Base-by-base conservation (phyloP, 2,113 vertebrate genomes). In the Synodontis membranacea region DNA sequence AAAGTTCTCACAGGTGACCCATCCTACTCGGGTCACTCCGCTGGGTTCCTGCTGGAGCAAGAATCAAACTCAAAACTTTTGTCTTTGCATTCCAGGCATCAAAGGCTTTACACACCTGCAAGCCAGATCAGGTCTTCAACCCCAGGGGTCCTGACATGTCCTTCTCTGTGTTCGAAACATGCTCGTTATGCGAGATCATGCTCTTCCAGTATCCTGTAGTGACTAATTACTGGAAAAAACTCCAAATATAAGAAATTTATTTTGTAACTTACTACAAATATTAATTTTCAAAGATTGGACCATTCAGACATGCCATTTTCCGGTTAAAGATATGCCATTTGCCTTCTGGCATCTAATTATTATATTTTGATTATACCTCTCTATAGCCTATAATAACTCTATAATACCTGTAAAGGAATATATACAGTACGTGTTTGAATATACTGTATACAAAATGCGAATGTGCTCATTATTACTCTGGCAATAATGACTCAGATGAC, bases 81-180 rank as follows among this genome's bases (percentile, higher is more conserved):
- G 46, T 52, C n/a, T 79, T 60, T 44, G 54, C 54, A 81, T 60
- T 60, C 54, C 79, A 81, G 25, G 79, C 79, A 81, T 81, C 31
- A 54, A 79, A 79, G 31, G 5, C 7, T 34, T 54, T 37, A 81
- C 79, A 81, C 9, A 60, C 2, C 34, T 14, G 5, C 79, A 81
- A 81, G 79, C 54, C 52, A 60, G 37, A 31, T 80, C 34, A 80
- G 78, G 78, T 54, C 78, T 54, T 25, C 50, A 25, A 23, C 52
- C 78, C 56, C 78, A 39, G 76, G 78, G 50, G 78, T 81, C 79
- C 52, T 81, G 79, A 60, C 23, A 2, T 54, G 78, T 56, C 50
- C 31, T 80, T 80, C 52, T 56, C 31, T 80, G 34, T 14, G 75
- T 46, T 78, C 46, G 31, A 78, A 78, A 23, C 28, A 50, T 14